Base-by-base conservation (phyloP, 1,140 invertebrate genomes). In the Cecropterus lyciades region DNA sequence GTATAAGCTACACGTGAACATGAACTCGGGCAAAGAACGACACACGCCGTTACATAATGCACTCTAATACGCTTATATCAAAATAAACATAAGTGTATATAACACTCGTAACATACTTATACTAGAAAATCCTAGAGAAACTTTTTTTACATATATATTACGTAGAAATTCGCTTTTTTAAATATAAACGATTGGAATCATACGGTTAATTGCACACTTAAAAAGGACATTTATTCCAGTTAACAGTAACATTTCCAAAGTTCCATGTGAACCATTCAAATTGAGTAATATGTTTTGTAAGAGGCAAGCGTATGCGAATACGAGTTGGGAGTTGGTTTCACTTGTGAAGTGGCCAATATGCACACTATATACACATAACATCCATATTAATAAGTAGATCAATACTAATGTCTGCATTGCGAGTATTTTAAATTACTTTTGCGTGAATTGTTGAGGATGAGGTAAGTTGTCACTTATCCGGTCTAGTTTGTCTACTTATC, bases 1-100 rank as follows among this genome's bases (percentile, higher is more conserved):
- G 43, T 59, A 66, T 57, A 51, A 67, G 2, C 20, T 46, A 40
- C 67, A 65, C 67, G 67, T 69, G 59, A 56, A 55, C 45, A 62
- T 30, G 57, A 62, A 63, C 37, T 52, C 67, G 59, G 37, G 40
- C 46, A 64, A 56, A 69, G 67, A 64, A 53, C 27, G 46, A 46
- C 60, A 51, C 53, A 51, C 63, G 42, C 14, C 24, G 49, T 67
- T 67, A 52, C 65, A 57, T 67, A 67, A 67, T 52, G 40, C 40
- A 7, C 40, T 43, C 5, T 43, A 43, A 43, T 43, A 43, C 40
- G n/a, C 40, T 43, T 43, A 43, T 43, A 43, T 43, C 13, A 43
- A 43, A 13, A 14, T 14, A 43, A 14, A 43, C 40, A 43, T 43
- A 43, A 43, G 13, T 14, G n/a, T 14, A 14, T 14, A 43, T 43